Conservation (phyloP, 2,113 vertebrate species). For the Bufo bufo region DNA sequence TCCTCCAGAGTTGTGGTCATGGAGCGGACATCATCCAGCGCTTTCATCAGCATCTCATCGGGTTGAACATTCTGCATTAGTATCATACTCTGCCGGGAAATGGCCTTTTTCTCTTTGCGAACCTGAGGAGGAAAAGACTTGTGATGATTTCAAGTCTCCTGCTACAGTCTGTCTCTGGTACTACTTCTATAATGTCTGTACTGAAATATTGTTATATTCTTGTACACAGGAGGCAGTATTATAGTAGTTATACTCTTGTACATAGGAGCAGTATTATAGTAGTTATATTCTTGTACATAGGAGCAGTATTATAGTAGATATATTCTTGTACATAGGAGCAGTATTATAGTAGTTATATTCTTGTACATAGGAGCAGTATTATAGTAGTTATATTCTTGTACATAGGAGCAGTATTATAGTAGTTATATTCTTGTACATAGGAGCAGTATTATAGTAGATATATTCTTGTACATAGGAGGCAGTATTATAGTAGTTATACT, state of each 20-base stretch:
- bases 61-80: constrained; percentile 59
- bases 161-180: not conserved
- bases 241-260: not conserved
- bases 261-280: no score
- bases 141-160: not conserved
- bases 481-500: no score
- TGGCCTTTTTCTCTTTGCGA: constrained; percentile 68
- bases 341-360: not conserved
- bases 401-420: not conserved
- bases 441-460: no score
- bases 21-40: constrained; percentile 70
- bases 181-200: no score
- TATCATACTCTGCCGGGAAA: constrained; percentile 63
- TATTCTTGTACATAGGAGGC: no score
- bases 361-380: not conserved
- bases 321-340: not conserved
- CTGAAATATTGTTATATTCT: no score
- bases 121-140: constrained; percentile 66
- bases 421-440: no score
- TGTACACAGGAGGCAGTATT: no score
- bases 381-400: not conserved
- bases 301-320: not conserved
- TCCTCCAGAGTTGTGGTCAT: constrained; percentile 67
- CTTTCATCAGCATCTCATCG: constrained; percentile 68
- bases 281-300: no score